phyloP scores from a whole-genome alignment of 2,888 invertebrate species.

The Yponomeuta cagnagella region DNA sequence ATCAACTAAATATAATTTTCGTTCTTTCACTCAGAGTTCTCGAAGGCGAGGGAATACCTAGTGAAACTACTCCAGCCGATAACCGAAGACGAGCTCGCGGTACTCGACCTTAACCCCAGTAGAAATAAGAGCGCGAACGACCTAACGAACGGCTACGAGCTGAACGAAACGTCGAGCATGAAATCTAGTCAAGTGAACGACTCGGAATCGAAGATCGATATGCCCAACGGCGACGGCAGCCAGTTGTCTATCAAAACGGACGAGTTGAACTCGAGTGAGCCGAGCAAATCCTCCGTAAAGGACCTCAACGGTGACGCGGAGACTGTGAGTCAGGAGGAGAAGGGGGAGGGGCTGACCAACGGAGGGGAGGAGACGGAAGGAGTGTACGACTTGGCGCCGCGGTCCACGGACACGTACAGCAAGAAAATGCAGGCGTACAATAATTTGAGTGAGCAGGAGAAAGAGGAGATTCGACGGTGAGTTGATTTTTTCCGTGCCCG shows the following conservation, averaged over 20 bases:
- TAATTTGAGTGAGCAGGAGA: constrained; percentile 60
- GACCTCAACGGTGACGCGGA: constrained; percentile 28
- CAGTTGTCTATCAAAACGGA: constrained; percentile 61
- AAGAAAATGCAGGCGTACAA: constrained; percentile 69
- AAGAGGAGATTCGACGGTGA: constrained; percentile 65
- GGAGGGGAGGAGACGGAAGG: constrained; percentile 47
- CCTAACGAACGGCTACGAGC: constrained; percentile 51
- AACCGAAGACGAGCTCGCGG: constrained; percentile 58
- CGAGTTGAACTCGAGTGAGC: constrained; percentile 41
- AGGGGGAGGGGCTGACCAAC: constrained; percentile 29
- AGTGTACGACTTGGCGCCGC: constrained; percentile 60
- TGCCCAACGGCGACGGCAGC: constrained; percentile 50
- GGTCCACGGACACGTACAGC: constrained; percentile 62
- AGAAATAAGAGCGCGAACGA: constrained; percentile 53
- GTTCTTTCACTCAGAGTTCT: constrained; percentile 68
- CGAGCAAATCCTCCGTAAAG: constrained; percentile 46
- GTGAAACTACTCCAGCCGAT: constrained; percentile 57
- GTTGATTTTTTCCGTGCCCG: constrained; percentile 16
- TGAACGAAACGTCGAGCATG: constrained; percentile 53
- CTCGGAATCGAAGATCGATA: constrained; percentile 44
- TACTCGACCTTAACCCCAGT: constrained; percentile 48
- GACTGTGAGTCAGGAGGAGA: constrained; percentile 34
- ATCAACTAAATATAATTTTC: no score
- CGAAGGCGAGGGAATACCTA: constrained; percentile 63
- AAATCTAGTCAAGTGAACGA: constrained; percentile 45